These are phyloP conservation scores for Diploscapter pachys DNA, from an alignment of 1,140 invertebrate species.

Conservation along the genomic window DNA sequence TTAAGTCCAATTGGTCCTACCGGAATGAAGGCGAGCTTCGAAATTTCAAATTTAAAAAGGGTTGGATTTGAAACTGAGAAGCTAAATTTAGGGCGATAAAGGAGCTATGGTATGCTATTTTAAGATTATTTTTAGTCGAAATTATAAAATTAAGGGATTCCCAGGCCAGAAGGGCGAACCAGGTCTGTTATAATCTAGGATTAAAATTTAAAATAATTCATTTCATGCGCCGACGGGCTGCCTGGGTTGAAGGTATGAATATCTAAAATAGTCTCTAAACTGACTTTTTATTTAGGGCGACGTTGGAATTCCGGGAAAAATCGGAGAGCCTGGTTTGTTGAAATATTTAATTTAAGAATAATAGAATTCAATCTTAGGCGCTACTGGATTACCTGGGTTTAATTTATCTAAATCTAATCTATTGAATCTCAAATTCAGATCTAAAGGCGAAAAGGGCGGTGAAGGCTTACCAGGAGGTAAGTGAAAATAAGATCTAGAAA, in stretches of 20 bases:
- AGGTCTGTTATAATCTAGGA: background rate
- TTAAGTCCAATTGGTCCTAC: conserved; percentile 34
- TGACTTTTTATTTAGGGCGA: conserved; percentile 16
- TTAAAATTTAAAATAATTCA: too few species aligned
- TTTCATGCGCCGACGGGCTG: conserved; percentile 13
- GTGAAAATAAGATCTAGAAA: conserved; percentile 10
- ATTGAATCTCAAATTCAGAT: too few species aligned
- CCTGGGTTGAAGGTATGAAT: conserved; percentile 29
- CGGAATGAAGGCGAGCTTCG: conserved; percentile 26
- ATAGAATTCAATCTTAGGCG: too few species aligned
- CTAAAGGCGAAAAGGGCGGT: conserved; percentile 37
- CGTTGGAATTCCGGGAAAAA: conserved; percentile 38
- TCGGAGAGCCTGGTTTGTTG: conserved; percentile 34
- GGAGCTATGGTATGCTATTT: conserved; percentile 25
- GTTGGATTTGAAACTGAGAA: too few species aligned
- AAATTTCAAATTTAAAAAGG: too few species aligned
- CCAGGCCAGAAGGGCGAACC: conserved; percentile 39
- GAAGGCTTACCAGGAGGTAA: conserved; percentile 39
- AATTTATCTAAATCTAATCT: too few species aligned
- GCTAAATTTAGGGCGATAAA: conserved; percentile 21
- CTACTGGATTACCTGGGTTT: conserved; percentile 28
- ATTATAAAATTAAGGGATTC: conserved; percentile 33
- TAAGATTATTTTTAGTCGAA: background rate
- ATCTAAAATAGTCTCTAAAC: too few species aligned
- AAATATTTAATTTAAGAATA: too few species aligned